A percentile compares a stretch with the other conserved stretches of the same genome.
These are phyloP conservation scores for Ctenomys sociabilis DNA, from an alignment of 2,113 vertebrate species.

Conservation along the genomic window DNA sequence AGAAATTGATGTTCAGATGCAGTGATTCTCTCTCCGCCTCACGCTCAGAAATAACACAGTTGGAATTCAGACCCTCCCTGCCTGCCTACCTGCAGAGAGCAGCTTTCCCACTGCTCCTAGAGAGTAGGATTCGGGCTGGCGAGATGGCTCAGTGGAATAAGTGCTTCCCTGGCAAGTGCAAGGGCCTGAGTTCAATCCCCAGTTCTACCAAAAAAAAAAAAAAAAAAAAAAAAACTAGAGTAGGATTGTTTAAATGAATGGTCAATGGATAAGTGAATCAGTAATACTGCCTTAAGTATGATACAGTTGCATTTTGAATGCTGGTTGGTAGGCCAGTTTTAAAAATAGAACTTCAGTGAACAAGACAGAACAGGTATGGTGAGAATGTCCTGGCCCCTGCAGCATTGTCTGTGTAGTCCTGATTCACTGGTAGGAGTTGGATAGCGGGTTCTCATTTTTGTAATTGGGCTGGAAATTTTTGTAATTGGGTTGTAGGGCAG, in stretches of 20 bases:
- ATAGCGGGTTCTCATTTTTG: not conserved
- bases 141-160: too few species aligned
- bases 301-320: not conserved
- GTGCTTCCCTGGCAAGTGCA: too few species aligned
- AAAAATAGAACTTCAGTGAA: not conserved
- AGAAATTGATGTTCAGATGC: not conserved
- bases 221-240: too few species aligned
- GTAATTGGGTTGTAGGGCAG: too few species aligned
- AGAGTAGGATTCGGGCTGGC: not conserved
- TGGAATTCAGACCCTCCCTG: not conserved
- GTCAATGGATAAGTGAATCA: not conserved
- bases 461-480: not conserved
- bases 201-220: too few species aligned
- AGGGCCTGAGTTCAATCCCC: too few species aligned
- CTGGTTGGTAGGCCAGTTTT: not conserved
- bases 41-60: not conserved
- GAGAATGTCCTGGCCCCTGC: not conserved
- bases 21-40: not conserved
- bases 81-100: not conserved
- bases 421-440: not conserved
- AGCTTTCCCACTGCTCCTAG: not conserved
- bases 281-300: not conserved
- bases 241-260: not conserved
- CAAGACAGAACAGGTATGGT: not conserved
- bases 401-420: not conserved